Conservation (phyloP, 2,888 invertebrate genomes). For the Aelia acuminata region DNA sequence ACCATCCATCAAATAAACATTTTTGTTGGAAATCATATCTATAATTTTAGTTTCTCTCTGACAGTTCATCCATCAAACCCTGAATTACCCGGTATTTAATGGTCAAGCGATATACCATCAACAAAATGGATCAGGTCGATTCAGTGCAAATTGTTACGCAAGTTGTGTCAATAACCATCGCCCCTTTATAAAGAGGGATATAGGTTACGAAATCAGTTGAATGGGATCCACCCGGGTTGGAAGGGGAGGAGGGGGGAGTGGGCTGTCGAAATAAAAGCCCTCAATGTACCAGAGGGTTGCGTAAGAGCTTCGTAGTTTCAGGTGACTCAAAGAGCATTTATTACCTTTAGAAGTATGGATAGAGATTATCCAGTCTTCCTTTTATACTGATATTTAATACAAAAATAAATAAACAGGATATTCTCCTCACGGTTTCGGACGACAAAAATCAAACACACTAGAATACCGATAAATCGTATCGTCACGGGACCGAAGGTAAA, state of each 20-base stretch:
- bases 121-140: neutral
- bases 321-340: constrained; percentile 1
- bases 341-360: neutral
- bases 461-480: no score
- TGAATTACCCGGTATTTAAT: neutral
- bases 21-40: no score
- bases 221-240: neutral
- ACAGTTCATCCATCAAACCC: no score
- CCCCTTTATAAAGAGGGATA: constrained; percentile 41
- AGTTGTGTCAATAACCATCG: constrained; percentile 38
- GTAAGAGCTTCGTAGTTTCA: neutral
- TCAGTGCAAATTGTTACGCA: constrained; percentile 30
- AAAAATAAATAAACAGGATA: no score
- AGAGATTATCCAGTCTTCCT: neutral
- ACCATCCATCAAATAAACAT: no score
- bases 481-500: no score
- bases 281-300: neutral
- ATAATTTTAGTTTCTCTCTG: no score
- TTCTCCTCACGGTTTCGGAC: no score
- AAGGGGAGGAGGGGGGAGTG: neutral
- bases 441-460: no score
- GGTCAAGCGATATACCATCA: neutral
- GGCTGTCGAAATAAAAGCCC: constrained; percentile 17
- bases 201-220: constrained; percentile 45
- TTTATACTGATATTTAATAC: neutral